A percentile compares a stretch with the other conserved stretches of the same genome.
Conservation (phyloP, 2,113 vertebrate species). For the Macaca mulatta region DNA sequence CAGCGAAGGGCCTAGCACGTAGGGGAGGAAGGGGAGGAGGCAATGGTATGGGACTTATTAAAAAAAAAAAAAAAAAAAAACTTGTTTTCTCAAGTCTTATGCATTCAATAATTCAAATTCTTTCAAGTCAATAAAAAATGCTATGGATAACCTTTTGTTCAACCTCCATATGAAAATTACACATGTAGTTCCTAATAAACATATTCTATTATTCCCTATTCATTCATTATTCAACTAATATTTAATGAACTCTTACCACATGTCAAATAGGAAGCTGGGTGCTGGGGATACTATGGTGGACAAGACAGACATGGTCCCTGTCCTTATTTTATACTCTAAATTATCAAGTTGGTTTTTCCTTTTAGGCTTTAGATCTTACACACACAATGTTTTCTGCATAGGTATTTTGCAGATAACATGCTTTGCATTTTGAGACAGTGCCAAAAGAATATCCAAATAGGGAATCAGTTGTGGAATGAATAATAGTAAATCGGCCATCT, state of each 20-base stretch:
- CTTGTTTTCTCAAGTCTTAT: background rate
- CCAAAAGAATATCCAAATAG: constrained; percentile 12
- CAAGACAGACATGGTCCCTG: background rate
- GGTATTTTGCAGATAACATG: constrained; percentile 16
- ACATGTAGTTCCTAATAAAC: constrained; percentile 25
- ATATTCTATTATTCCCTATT: constrained; percentile 10
- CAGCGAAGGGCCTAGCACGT: background rate
- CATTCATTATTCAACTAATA: constrained; percentile 22
- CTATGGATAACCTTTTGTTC: constrained; percentile 22
- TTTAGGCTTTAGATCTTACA: background rate
- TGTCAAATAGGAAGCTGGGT: background rate
- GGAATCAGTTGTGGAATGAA: background rate
- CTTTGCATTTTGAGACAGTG: background rate
- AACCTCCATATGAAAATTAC: constrained; percentile 8
- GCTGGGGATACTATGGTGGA: background rate
- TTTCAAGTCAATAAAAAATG: constrained; percentile 34
- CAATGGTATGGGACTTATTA: background rate
- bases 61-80: background rate
- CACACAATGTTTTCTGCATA: background rate
- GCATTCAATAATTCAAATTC: background rate
- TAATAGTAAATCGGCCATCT: background rate
- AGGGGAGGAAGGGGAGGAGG: background rate
- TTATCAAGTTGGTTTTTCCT: constrained; percentile 39
- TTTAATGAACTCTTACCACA: constrained; percentile 11
- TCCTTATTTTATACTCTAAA: constrained; percentile 18